Conservation (phyloP, 2,113 vertebrate species). For the Otis tarda region DNA sequence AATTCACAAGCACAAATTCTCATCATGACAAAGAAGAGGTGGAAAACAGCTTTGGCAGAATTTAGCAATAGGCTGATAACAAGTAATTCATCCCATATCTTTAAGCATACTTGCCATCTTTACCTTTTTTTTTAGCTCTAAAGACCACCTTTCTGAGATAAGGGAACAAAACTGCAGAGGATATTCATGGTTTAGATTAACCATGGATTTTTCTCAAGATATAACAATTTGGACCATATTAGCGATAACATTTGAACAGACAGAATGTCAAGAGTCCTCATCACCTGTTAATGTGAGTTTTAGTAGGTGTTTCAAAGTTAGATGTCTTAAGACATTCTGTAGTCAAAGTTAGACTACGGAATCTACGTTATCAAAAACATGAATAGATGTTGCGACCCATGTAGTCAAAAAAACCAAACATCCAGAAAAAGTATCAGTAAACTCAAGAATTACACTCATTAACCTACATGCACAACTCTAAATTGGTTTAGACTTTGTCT, state of each 20-base stretch:
- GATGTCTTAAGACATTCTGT: background rate
- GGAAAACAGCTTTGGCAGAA: background rate
- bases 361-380: background rate
- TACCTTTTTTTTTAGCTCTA: background rate
- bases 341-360: too few species aligned
- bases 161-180: background rate
- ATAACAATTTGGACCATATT: background rate
- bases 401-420: background rate
- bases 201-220: background rate
- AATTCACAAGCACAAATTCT: background rate
- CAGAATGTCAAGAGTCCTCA: background rate
- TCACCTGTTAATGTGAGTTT: background rate
- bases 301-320: background rate
- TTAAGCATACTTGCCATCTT: background rate
- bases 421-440: background rate
- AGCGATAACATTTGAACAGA: background rate
- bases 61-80: background rate
- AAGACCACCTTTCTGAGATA: background rate
- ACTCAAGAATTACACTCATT: background rate
- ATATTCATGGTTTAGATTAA: background rate
- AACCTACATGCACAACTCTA: fast-evolving
- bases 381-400: background rate
- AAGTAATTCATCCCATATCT: background rate
- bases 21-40: background rate
- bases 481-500: background rate